phyloP scores from a whole-genome alignment of 2,113 vertebrate genomes.

The Suricata suricatta region DNA sequence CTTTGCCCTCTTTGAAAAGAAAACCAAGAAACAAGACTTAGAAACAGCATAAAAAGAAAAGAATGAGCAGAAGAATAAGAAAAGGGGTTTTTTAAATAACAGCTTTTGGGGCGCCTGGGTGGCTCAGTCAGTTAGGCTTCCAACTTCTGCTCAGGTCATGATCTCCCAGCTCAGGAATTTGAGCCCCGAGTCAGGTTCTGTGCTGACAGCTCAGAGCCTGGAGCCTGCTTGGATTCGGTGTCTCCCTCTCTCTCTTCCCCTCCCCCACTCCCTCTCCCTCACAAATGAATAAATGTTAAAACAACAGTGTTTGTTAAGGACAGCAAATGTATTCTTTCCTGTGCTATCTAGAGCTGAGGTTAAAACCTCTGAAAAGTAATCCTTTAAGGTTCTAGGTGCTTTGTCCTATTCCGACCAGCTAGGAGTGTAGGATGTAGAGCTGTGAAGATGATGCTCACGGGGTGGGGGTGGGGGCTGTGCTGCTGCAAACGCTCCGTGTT shows the following conservation, averaged over 20 bases:
- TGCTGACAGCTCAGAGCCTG: too few species aligned
- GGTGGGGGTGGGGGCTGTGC: rapidly evolving
- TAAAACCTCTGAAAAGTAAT: not conserved
- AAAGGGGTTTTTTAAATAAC: not conserved
- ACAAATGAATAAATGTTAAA: not conserved
- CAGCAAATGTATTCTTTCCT: not conserved
- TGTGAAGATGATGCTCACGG: rapidly evolving
- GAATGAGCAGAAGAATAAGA: not conserved
- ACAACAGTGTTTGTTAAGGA: not conserved
- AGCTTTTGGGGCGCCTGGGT: too few species aligned
- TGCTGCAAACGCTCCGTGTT: not conserved
- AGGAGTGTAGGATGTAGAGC: not conserved
- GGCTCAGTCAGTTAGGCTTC: too few species aligned
- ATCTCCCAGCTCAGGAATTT: too few species aligned
- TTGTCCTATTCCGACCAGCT: rapidly evolving
- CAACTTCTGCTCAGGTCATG: too few species aligned
- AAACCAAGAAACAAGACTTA: slow-evolving; percentile 16
- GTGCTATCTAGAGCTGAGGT: not conserved
- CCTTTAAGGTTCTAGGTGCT: not conserved
- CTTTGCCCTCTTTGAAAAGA: slow-evolving; percentile 2
- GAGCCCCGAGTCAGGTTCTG: too few species aligned
- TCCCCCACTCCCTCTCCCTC: too few species aligned
- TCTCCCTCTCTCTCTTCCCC: too few species aligned
- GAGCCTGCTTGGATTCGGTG: too few species aligned
- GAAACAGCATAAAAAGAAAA: not conserved